Evolutionary conservation across 2,797 vertebrate genomes (phyloP), one percentile per base, ranked within the genome.

Genomic region (Eulemur coronatus): DNA sequence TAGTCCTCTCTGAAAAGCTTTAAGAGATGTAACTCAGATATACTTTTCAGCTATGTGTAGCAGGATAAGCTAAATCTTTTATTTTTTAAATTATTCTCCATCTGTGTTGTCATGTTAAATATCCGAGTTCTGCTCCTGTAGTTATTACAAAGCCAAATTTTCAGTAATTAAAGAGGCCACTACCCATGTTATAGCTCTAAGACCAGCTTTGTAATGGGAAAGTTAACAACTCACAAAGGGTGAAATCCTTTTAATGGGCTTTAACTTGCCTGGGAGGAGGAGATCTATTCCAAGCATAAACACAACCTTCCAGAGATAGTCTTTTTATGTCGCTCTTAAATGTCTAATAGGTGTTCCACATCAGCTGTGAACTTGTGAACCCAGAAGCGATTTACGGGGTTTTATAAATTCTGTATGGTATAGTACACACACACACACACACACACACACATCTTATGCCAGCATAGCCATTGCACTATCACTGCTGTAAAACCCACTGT

Each of bases 301-400:
- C 79, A 95, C 52, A 91, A 4, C 35, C 57, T 91, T 93, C 65
- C 82, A 90, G 86, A 96, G 81, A 86, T 28, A 70, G 89, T 33
- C 70, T 87, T 96, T 97, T 97, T 95, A 96, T 67, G 80, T 81
- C 82, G 93, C 93, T 94, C 92, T 94, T 96, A 97, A 96, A 96
- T 88, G 61, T 91, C 94, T 97, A 93, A 94, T 95, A 79, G 75
- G 89, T 97, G 50, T 75, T 96, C 91, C 87, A 76, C 79, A 93
- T 76, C 24, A 14, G 30, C 89, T 57, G 30, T 97, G 94, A 97
- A 95, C 95, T 97, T 97, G 87, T 96, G 97, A 97, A 98, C 96
- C 93, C 93, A 93, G 67, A 65, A 79, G 46, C 73, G 7, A 89
- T 87, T 89, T 84, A 61, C 7, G 43, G 35, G 8, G 55, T 33